A percentile compares a stretch with the other conserved stretches of the same genome.
phyloP scores from a whole-genome alignment of 2,113 vertebrate species.

The Pungitius pungitius region DNA sequence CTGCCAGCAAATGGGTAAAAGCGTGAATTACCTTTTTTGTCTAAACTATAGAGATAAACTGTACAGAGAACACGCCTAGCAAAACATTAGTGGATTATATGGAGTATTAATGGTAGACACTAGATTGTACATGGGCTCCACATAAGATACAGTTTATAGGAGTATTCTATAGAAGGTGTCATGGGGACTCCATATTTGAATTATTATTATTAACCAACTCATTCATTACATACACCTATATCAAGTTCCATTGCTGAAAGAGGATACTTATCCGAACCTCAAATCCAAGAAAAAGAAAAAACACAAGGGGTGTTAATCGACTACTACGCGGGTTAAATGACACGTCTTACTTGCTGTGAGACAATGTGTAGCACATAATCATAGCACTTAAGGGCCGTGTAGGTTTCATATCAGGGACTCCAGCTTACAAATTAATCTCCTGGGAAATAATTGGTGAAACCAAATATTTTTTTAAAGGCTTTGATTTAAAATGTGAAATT shows the following conservation, averaged over 20 bases:
- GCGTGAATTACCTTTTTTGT: too few species aligned
- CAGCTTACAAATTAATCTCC: conserved; percentile 52
- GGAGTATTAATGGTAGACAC: neutral
- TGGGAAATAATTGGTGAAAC: conserved; percentile 41
- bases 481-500: conserved; percentile 33
- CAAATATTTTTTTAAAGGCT: conserved; percentile 15
- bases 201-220: neutral
- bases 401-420: conserved; percentile 41
- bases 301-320: conserved; percentile 5
- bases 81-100: conserved; percentile 25
- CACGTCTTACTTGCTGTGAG: neutral
- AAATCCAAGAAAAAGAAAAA: conserved; percentile 1
- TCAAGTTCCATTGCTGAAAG: neutral
- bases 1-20: conserved; percentile 56
- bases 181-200: neutral
- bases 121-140: neutral
- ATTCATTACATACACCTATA: neutral
- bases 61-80: too few species aligned
- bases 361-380: conserved; percentile 48
- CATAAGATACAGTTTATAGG: neutral
- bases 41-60: too few species aligned
- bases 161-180: neutral
- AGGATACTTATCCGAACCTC: neutral
- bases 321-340: conserved; percentile 22
- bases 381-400: conserved; percentile 41